Base-by-base conservation (phyloP, 2,797 vertebrate species). In the Scleropages formosus region DNA sequence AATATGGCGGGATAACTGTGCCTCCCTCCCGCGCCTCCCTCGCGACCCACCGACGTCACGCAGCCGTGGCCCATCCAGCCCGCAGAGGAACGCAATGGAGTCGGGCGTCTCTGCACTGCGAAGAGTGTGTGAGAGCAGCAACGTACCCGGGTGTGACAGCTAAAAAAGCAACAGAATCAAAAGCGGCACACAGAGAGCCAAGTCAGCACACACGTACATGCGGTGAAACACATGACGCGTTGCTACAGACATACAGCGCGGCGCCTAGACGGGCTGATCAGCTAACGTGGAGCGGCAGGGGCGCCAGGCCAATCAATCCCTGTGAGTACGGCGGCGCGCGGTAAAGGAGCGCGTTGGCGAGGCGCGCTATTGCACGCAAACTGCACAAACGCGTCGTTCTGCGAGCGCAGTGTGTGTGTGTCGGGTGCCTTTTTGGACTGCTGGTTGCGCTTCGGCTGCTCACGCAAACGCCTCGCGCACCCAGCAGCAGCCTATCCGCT, bases 11-110 rank as follows among this genome's bases (percentile, higher is more conserved):
- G 27, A 61, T 53, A 20, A 27, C 46, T 44, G 56, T 51, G 27
- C 65, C 74, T 47, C 53, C 22, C 31, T 1, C 20, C 24, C 31
- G 82, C 82, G 83, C 78, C 77, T 73, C 77, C 82, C 83, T 75
- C 84, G 87, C 85, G 86, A 86, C 88, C 86, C 80, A 83, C 77
- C 82, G 89, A 92, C 90, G 92, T 92, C 89, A 93, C 91, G 90
- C 79, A 88, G 89, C 91, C 88, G 89, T 89, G 89, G 90, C 90
- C 88, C 85, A 88, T 87, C 89, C 83, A 82, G 83, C 76, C 89
- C 89, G 87, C 84, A 80, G 67, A 26, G 64, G 73, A 85, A 84
- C 86, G 91, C 90, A 89, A 93, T 93, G 93, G 92, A 93, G 90
- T 91, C 93, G 78, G 81, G 78, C 20, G 84, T 74, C 86, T 87